Evolutionary conservation across 2,888 invertebrate genomes (phyloP).

Genomic region (Prosopocoilus inquinatus): DNA sequence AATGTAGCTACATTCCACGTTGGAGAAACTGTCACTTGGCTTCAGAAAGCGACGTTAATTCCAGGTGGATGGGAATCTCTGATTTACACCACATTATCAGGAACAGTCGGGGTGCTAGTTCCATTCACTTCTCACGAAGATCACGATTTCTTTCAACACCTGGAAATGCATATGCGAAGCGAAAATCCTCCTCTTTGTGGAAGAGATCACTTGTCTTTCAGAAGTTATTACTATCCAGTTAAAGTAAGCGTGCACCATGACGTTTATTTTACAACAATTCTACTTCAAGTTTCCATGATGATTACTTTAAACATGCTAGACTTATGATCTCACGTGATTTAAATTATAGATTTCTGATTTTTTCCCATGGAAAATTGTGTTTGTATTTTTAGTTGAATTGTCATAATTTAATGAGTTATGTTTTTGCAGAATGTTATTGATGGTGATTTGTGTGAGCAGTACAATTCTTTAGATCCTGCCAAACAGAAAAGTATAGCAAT

Average conservation of each 20-base stretch:
- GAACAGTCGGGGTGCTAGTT: conserved; percentile 88
- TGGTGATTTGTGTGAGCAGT: conserved; percentile 98
- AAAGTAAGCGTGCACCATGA: conserved; percentile 62
- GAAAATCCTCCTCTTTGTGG: conserved; percentile 96
- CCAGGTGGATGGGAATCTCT: conserved; percentile 97
- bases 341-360: conserved; percentile 4
- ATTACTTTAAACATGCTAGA: conserved; percentile 41
- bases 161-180: conserved; percentile 99
- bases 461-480: conserved; percentile 87
- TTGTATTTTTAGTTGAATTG: neutral
- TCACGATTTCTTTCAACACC: conserved; percentile 97
- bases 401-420: neutral
- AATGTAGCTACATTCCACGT: conserved; percentile 91
- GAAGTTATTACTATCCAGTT: conserved; percentile 96
- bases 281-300: too few species aligned
- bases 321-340: conserved; percentile 41
- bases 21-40: conserved; percentile 93
- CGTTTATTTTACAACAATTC: neutral
- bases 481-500: conserved; percentile 95
- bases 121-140: conserved; percentile 96
- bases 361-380: neutral
- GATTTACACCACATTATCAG: conserved; percentile 94
- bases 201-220: conserved; percentile 93
- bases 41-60: conserved; percentile 93
- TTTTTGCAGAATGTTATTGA: conserved; percentile 87